Base-by-base conservation (phyloP, 37 sponge, comb jelly and placozoan species). In the Ephydatia muelleri region DNA sequence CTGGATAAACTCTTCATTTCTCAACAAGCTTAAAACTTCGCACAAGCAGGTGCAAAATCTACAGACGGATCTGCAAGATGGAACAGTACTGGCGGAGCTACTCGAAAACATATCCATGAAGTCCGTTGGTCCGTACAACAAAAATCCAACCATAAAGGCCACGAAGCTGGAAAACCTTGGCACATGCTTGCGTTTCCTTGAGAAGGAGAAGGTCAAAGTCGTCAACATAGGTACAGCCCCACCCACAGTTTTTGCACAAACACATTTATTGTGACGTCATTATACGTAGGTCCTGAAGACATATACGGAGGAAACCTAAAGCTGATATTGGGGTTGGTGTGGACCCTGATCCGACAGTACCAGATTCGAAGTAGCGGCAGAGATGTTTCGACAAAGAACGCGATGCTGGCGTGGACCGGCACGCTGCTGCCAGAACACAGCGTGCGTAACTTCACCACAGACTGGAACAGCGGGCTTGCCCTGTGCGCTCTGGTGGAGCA, bases 141-240 rank as follows among this genome's bases (percentile, higher is more conserved):
- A 81, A 66, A 89, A 87, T 8, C 94, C 94, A 9, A 75, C 30
- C 9, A 84, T 89, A 32, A 80, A 85, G 48, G 72, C 88, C 28
- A 92, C 92, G 68, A 87, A 76, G 68, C 38, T 91, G 76, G 97
- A 96, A 74, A 96, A 96, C 43, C 79, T 96, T 14, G 90, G 78
- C 27, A 75, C 83, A 21, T 84, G 83, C 36, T 84, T 96, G 67
- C 73, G 49, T 14, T 96, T 94, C 79, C 80, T 96, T 75, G 77
- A 89, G 25, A 49, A 67, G 14, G 85, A 94, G 75, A 71, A 88
- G 12, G 92, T 96, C 57, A 90, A 92, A 36, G 85, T 96, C 0
- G 97, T 96, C 68, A 96, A 96, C 48, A 96, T 96, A 16, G 92
- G 95, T 92, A 68, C 89, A 90, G 28, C n/a, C n/a, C n/a, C n/a